Conservation (phyloP, 2,113 vertebrate species). For the Genyomyrus donnyi region DNA sequence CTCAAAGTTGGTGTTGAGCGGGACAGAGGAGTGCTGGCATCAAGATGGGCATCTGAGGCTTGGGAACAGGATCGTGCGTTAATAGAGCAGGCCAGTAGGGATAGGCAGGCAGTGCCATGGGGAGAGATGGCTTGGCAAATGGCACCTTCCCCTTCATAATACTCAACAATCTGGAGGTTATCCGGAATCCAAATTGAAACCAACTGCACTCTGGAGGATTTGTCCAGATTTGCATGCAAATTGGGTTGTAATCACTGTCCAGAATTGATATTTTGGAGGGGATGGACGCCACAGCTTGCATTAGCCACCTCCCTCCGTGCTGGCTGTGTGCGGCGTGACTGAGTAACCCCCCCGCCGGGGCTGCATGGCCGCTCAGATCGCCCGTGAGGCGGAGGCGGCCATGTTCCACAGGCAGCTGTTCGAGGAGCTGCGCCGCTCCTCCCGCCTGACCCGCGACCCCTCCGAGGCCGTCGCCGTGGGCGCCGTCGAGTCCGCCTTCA, state of each 20-base stretch:
- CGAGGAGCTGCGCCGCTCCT: slow-evolving; percentile 88
- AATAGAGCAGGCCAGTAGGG: slow-evolving; percentile 45
- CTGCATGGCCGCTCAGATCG: slow-evolving; percentile 64
- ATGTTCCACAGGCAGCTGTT: slow-evolving; percentile 97
- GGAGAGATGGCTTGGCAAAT: slow-evolving; percentile 35
- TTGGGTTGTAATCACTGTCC: background rate
- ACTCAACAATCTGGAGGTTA: background rate
- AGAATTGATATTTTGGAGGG: background rate
- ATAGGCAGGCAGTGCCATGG: slow-evolving; percentile 41
- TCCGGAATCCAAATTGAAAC: background rate
- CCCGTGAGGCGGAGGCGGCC: slow-evolving; percentile 94
- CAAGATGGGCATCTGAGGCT: background rate
- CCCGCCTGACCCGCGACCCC: slow-evolving; percentile 88
- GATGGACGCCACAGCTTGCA: slow-evolving; percentile 6
- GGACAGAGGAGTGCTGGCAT: background rate
- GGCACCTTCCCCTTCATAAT: background rate
- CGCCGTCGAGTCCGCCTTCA: slow-evolving; percentile 94
- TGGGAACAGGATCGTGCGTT: background rate
- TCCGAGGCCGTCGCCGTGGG: slow-evolving; percentile 87
- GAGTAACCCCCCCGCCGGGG: slow-evolving; percentile 39
- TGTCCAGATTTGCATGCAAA: too few species aligned
- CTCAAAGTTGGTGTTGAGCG: background rate
- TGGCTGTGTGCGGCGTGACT: slow-evolving; percentile 27
- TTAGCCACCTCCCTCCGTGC: slow-evolving; percentile 31
- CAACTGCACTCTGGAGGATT: background rate